phyloP scores from a whole-genome alignment of 2,113 vertebrate species.

The Camelus bactrianus region DNA sequence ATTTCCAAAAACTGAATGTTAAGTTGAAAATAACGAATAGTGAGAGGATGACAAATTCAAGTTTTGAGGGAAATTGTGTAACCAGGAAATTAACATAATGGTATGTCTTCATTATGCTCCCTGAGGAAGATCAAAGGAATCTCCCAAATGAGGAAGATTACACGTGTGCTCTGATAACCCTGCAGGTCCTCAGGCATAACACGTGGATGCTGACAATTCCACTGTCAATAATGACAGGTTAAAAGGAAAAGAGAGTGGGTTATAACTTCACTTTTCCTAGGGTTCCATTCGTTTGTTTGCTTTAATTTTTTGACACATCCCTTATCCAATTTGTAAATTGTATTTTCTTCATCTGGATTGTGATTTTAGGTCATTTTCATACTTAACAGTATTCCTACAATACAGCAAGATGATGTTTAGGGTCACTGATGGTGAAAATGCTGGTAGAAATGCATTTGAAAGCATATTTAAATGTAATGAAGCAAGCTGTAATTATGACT shows the following conservation, averaged over 20 bases:
- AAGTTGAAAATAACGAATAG: constrained; percentile 15
- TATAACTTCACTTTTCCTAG: background rate
- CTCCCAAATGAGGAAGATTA: background rate
- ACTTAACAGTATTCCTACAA: background rate
- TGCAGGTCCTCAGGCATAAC: rapidly evolving
- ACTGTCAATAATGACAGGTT: rapidly evolving
- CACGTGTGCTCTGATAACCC: too few species aligned
- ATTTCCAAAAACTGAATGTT: background rate
- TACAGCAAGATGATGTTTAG: background rate
- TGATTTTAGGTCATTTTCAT: background rate
- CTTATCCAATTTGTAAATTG: background rate
- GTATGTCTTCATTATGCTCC: background rate
- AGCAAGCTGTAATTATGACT: background rate
- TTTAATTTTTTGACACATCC: background rate
- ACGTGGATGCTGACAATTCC: rapidly evolving
- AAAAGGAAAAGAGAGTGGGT: background rate
- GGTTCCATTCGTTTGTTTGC: background rate
- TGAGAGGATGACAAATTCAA: background rate
- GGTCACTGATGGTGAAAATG: background rate
- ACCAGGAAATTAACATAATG: background rate
- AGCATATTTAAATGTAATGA: background rate
- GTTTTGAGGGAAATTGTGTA: background rate
- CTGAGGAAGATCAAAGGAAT: background rate
- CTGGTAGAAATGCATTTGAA: background rate
- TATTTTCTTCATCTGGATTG: background rate